Conservation (phyloP, 2,797 vertebrate species). For the Pampus argenteus region DNA sequence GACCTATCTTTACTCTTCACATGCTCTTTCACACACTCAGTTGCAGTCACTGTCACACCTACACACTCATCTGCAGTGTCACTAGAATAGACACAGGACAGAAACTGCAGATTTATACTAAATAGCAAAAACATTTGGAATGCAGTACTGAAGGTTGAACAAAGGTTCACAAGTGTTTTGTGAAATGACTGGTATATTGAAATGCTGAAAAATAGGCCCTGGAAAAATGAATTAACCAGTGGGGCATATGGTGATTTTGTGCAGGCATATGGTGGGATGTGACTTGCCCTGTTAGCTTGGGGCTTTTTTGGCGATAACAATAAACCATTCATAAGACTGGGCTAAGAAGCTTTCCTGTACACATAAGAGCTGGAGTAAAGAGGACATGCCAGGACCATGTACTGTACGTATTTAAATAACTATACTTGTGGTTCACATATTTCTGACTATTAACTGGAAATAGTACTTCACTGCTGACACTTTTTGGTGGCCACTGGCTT, state of each 20-base stretch:
- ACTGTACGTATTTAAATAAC: background rate
- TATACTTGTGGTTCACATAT: too few species aligned
- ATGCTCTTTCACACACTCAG: conserved; percentile 59
- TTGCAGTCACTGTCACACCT: conserved; percentile 55
- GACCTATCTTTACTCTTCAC: conserved; percentile 52
- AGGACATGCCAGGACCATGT: conserved; percentile 36
- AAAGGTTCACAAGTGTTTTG: conserved; percentile 47
- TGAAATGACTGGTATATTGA: conserved; percentile 41
- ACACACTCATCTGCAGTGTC: conserved; percentile 58
- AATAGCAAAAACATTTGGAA: conserved; percentile 21
- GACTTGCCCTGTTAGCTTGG: conserved; percentile 70
- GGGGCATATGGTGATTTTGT: conserved; percentile 81
- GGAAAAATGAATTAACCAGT: conserved; percentile 80
- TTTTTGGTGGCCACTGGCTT: background rate
- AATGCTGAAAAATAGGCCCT: conserved; percentile 60
- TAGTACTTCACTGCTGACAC: background rate
- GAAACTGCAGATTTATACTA: conserved; percentile 42
- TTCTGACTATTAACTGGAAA: conserved; percentile 1
- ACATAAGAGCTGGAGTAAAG: conserved; percentile 36
- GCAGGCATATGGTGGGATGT: conserved; percentile 80
- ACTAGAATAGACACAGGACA: conserved; percentile 50
- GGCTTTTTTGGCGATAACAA: conserved; percentile 66
- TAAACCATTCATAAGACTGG: conserved; percentile 75
- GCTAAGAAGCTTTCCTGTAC: conserved; percentile 41
- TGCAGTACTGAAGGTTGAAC: conserved; percentile 28